Evolutionary conservation across 2,797 vertebrate species (phyloP), one percentile per base, ranked within the genome.

Genomic region (Garrulus glandarius): DNA sequence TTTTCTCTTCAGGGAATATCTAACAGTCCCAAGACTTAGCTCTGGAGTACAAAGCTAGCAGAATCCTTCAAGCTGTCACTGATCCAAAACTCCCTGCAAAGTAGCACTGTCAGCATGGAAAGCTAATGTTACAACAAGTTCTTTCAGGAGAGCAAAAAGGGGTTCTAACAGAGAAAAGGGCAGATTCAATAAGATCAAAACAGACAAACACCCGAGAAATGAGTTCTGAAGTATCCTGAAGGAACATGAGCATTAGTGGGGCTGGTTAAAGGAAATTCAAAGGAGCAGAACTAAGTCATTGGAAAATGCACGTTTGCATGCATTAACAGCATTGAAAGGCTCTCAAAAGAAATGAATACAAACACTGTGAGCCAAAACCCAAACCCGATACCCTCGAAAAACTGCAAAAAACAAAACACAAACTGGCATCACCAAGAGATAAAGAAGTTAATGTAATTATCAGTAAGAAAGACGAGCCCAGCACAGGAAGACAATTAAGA

Each of bases 1-100:
- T 65, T 81, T 90, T 92, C 95, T 96, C 96, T 93, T 83, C 89
- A 87, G 94, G 94, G 94, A 94, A 90, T 84, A 92, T 90, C 92
- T 96, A 95, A 88, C 67, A 86, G 70, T 93, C 82, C 83, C 0
- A 46, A 96, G 87, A 77, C 80, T 87, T 41, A 91, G 87, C 82
- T 90, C 85, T 77, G 1, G 6, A 96, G 89, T 81, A 95, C 93
- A 96, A 92, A 96, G 91, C 89, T 86, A 95, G 77, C 41, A 92
- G 92, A 97, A 88, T 90, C 89, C 82, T 82, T 94, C 80, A 84
- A 88, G 88, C 63, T 97, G 94, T 87, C 92, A 90, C 90, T 49
- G 80, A 92, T 94, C 90, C 96, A 95, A 95, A 94, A 49, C 57
- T 69, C 81, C 90, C 70, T 92, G 69, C 93, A 88, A 93, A 96